Percentiles rank a stretch among this genome's conserved stretches.
These are phyloP conservation scores for Excalfactoria chinensis DNA, from an alignment of 2,113 vertebrate species.

Conservation along the genomic window DNA sequence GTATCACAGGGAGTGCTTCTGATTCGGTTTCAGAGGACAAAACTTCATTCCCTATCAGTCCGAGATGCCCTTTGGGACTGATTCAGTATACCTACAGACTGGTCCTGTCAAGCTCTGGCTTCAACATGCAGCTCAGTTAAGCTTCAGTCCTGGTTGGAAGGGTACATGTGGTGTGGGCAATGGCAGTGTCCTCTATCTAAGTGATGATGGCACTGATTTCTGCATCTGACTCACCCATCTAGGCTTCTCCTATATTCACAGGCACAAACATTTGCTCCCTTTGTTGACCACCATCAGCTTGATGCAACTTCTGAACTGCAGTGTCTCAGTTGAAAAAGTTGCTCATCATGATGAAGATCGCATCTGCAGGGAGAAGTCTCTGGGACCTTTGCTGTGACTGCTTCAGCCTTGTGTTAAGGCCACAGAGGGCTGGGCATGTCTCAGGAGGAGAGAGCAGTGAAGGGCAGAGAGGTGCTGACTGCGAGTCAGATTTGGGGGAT, in stretches of 20 bases:
- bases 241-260: neutral
- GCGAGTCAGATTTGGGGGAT: neutral
- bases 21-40: neutral
- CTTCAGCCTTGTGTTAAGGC: neutral
- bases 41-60: neutral
- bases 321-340: neutral
- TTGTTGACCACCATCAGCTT: neutral
- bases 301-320: neutral
- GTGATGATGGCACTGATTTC: fast-evolving
- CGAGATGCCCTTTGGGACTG: neutral
- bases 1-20: neutral
- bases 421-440: neutral
- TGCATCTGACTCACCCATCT: neutral
- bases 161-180: neutral
- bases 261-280: neutral
- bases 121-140: neutral
- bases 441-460: fast-evolving
- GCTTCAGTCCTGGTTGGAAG: neutral
- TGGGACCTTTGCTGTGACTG: neutral
- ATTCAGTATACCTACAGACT: neutral
- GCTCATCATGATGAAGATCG: neutral
- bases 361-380: neutral
- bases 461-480: neutral
- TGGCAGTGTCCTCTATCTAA: neutral
- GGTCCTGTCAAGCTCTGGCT: neutral